Percentiles rank a stretch among this genome's conserved stretches.
These are phyloP conservation scores for Cyprinodon tularosa DNA, from an alignment of 2,113 vertebrate genomes.

Conservation along the genomic window DNA sequence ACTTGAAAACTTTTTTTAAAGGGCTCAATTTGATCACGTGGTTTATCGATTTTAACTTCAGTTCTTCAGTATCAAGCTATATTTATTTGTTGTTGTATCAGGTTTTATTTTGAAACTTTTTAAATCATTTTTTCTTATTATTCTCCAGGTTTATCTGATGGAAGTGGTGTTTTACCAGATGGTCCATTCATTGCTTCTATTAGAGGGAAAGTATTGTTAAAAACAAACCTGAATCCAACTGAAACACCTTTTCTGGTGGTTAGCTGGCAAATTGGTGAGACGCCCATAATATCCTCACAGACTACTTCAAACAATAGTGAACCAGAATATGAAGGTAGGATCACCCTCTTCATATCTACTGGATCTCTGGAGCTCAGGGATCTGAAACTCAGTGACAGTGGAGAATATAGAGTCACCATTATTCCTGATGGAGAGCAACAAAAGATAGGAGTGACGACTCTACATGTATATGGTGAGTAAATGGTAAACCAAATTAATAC, in stretches of 20 bases:
- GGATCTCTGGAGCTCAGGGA: slow-evolving; percentile 60
- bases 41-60: too few species aligned
- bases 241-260: rapidly evolving
- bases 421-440: rapidly evolving
- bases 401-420: background rate
- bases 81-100: too few species aligned
- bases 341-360: slow-evolving; percentile 10
- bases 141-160: slow-evolving; percentile 16
- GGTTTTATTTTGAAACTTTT: too few species aligned
- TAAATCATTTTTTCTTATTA: too few species aligned
- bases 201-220: slow-evolving; percentile 33
- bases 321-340: slow-evolving; percentile 19
- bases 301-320: rapidly evolving
- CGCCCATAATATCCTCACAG: background rate
- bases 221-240: slow-evolving; percentile 11
- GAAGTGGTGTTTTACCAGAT: slow-evolving; percentile 37
- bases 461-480: slow-evolving; percentile 18
- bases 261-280: background rate
- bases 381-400: slow-evolving; percentile 41
- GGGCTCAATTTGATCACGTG: too few species aligned
- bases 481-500: background rate
- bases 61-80: too few species aligned
- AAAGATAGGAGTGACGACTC: rapidly evolving
- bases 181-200: slow-evolving; percentile 5
- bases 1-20: too few species aligned